A percentile compares a stretch with the other conserved stretches of the same genome.
Evolutionary conservation across 1,140 invertebrate genomes (phyloP).

Genomic region (Drosophila mojavensis): DNA sequence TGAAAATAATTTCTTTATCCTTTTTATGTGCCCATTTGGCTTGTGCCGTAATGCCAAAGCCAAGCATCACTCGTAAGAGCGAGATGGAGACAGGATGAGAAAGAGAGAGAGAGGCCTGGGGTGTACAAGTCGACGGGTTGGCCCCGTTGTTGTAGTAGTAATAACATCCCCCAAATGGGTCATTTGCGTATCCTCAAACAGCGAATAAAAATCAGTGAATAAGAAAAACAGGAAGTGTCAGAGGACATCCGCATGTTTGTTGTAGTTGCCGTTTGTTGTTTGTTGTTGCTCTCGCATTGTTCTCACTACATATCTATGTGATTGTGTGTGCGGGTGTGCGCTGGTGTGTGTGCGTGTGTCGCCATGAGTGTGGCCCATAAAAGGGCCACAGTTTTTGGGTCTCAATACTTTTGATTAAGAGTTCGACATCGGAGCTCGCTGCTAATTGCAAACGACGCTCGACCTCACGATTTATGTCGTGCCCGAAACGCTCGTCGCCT

Average conservation of each 20-base stretch:
- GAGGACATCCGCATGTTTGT: constrained; percentile 82
- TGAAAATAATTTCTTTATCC: constrained; percentile 84
- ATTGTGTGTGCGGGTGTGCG: background rate
- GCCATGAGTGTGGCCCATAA: constrained; percentile 52
- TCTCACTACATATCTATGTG: constrained; percentile 15
- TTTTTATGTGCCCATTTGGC: constrained; percentile 84
- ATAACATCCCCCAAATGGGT: constrained; percentile 84
- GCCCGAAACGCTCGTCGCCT: constrained; percentile 52
- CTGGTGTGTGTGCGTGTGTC: constrained; percentile 10
- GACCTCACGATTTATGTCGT: constrained; percentile 71
- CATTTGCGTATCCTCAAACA: constrained; percentile 84
- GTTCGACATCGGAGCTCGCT: constrained; percentile 71
- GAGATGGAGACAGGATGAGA: constrained; percentile 17
- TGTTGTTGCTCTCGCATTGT: constrained; percentile 35
- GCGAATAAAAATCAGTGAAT: constrained; percentile 84
- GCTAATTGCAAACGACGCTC: constrained; percentile 80
- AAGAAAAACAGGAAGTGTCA: constrained; percentile 84
- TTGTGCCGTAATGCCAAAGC: constrained; percentile 80
- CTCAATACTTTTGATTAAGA: constrained; percentile 81
- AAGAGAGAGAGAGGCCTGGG: constrained; percentile 4
- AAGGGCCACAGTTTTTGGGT: constrained; percentile 64
- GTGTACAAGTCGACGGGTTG: constrained; percentile 50
- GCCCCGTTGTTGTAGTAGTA: constrained; percentile 58
- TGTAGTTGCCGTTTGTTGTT: constrained; percentile 39
- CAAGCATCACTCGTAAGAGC: constrained; percentile 18